Percentiles rank a stretch among this genome's conserved stretches.
Evolutionary conservation across 2,888 invertebrate genomes (phyloP).

Genomic region (Philaethria dido): DNA sequence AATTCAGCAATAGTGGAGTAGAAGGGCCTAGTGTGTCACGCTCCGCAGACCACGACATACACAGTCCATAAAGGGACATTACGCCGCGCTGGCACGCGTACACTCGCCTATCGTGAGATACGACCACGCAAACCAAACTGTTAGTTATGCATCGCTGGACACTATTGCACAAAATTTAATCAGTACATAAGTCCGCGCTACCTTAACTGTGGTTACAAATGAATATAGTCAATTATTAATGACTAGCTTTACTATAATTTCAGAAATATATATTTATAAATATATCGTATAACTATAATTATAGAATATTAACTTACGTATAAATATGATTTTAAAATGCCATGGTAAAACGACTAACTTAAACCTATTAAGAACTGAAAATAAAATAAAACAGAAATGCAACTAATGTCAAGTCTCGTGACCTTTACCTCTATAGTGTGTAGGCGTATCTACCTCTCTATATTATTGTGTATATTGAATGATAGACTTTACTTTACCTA

Average conservation of each 20-base stretch:
- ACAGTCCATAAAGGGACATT: slow-evolving; percentile 35
- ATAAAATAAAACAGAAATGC: slow-evolving; percentile 3
- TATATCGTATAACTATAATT: neutral
- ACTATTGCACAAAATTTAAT: slow-evolving; percentile 29
- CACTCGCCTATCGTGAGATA: slow-evolving; percentile 35
- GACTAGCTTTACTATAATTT: neutral
- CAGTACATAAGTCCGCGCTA: slow-evolving; percentile 3
- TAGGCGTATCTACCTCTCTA: slow-evolving; percentile 25
- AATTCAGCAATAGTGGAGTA: slow-evolving; percentile 32
- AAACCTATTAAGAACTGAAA: neutral
- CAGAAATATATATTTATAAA: neutral
- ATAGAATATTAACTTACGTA: neutral
- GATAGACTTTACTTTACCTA: no score
- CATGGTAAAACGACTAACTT: neutral
- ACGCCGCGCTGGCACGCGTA: slow-evolving; percentile 39
- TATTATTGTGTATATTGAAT: neutral
- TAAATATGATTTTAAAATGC: neutral
- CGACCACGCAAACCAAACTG: slow-evolving; percentile 41
- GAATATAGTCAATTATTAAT: neutral
- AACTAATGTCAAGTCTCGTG: slow-evolving; percentile 14
- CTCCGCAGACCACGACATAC: slow-evolving; percentile 30
- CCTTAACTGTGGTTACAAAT: neutral
- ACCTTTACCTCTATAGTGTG: slow-evolving; percentile 36
- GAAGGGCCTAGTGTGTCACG: slow-evolving; percentile 29
- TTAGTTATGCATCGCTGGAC: slow-evolving; percentile 27